Conservation (phyloP, 2,797 vertebrate species). For the Alexandromys oeconomus region DNA sequence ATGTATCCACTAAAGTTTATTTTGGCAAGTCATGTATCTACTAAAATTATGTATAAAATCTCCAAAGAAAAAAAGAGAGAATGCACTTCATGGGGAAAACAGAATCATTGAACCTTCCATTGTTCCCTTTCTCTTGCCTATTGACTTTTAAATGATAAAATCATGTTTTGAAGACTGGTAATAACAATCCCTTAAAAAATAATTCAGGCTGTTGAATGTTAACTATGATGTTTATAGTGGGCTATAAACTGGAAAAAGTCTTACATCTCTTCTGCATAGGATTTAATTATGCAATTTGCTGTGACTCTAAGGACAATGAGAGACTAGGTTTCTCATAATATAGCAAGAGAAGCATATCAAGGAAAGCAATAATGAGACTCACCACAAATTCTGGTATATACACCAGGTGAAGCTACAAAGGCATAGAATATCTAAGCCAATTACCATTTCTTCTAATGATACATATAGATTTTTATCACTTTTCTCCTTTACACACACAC, state of each 20-base stretch:
- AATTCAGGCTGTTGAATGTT: conserved; percentile 68
- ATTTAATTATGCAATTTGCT: conserved; percentile 66
- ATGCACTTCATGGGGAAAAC: conserved; percentile 12
- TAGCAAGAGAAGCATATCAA: conserved; percentile 25
- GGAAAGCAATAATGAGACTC: conserved; percentile 55
- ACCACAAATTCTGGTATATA: not conserved
- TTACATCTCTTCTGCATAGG: conserved; percentile 51
- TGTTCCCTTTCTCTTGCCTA: conserved; percentile 59
- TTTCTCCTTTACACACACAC: not conserved
- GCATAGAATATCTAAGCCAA: conserved; percentile 17
- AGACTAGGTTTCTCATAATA: conserved; percentile 30
- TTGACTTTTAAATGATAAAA: conserved; percentile 62
- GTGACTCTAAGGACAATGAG: conserved; percentile 54
- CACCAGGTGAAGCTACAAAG: not conserved
- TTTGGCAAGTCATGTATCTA: conserved; percentile 38
- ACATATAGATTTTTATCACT: not conserved
- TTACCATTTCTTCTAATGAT: conserved; percentile 46
- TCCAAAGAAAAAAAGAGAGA: conserved; percentile 13
- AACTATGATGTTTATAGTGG: conserved; percentile 64
- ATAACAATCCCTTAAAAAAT: conserved; percentile 63
- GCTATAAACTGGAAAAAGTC: conserved; percentile 71
- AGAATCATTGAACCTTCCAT: conserved; percentile 19
- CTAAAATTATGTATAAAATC: conserved; percentile 38
- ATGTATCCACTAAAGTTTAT: conserved; percentile 45
- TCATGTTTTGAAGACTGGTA: conserved; percentile 50